Percentiles rank a stretch among this genome's conserved stretches.
Evolutionary conservation across 1,140 invertebrate genomes (phyloP).

Genomic region (Leptinotarsa defecta): DNA sequence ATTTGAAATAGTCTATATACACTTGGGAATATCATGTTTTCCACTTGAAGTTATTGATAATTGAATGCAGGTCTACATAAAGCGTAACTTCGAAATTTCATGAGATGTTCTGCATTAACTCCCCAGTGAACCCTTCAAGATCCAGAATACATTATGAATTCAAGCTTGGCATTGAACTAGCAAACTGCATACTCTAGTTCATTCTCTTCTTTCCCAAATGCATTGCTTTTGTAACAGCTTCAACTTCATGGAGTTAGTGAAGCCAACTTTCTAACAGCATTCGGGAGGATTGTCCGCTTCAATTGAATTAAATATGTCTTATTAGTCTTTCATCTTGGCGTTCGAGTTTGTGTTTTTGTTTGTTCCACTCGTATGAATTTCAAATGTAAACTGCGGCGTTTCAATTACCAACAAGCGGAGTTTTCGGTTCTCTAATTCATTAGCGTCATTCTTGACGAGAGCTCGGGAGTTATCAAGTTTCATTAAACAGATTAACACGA

Average conservation of each 20-base stretch:
- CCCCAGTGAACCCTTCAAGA: neutral
- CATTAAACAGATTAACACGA: no score
- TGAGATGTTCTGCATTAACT: no score
- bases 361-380: neutral
- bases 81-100: no score
- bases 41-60: no score
- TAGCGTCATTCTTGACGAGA: neutral
- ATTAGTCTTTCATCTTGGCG: neutral
- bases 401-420: neutral
- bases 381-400: neutral
- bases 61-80: no score
- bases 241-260: neutral
- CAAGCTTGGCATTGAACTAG: neutral
- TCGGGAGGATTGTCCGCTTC: neutral
- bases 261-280: neutral
- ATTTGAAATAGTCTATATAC: no score
- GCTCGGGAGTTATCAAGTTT: no score
- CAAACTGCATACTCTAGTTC: neutral
- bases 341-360: neutral
- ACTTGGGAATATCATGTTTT: no score
- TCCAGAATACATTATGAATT: constrained; percentile 3
- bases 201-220: neutral
- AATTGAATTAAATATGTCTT: constrained; percentile 7
- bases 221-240: neutral
- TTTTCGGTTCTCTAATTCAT: neutral